phyloP scores from a whole-genome alignment of 1,140 invertebrate species.

The Notospermus geniculatus region DNA sequence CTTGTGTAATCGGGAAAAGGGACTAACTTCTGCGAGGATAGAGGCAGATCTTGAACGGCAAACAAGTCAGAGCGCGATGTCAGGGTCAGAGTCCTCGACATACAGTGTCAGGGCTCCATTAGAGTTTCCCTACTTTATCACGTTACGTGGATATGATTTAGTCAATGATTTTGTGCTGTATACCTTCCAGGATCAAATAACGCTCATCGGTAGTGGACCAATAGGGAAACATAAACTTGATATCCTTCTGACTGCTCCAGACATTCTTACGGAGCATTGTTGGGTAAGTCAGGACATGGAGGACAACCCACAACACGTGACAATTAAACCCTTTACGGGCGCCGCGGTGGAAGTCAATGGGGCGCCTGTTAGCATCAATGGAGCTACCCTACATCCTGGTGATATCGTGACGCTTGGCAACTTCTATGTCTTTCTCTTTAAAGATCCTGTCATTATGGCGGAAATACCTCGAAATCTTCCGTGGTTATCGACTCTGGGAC shows the following conservation, averaged over 20 bases:
- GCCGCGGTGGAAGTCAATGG: slow-evolving; percentile 35
- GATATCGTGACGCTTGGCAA: slow-evolving; percentile 40
- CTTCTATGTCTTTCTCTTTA: slow-evolving; percentile 43
- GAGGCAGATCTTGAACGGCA: too few species aligned
- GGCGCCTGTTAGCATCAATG: slow-evolving; percentile 15
- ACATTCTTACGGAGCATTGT: slow-evolving; percentile 35
- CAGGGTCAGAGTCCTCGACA: too few species aligned
- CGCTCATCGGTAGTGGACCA: slow-evolving; percentile 29
- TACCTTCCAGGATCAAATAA: slow-evolving; percentile 33
- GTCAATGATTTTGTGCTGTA: slow-evolving; percentile 35
- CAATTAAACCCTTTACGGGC: slow-evolving; percentile 25
- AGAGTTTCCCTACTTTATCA: slow-evolving; percentile 40
- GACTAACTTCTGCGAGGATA: too few species aligned
- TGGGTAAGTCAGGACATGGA: not conserved
- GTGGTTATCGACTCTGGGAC: slow-evolving; percentile 24
- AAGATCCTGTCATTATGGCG: slow-evolving; percentile 39
- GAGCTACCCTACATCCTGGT: slow-evolving; percentile 30
- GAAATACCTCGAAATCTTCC: slow-evolving; percentile 38
- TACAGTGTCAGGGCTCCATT: slow-evolving; percentile 14
- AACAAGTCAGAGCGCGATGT: too few species aligned
- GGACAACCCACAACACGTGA: slow-evolving; percentile 8
- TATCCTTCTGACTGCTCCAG: slow-evolving; percentile 30
- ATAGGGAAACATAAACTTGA: slow-evolving; percentile 14
- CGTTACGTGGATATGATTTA: slow-evolving; percentile 39
- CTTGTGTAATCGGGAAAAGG: too few species aligned